These are phyloP conservation scores for Natator depressus DNA, from an alignment of 2,113 vertebrate genomes.

Conservation along the genomic window DNA sequence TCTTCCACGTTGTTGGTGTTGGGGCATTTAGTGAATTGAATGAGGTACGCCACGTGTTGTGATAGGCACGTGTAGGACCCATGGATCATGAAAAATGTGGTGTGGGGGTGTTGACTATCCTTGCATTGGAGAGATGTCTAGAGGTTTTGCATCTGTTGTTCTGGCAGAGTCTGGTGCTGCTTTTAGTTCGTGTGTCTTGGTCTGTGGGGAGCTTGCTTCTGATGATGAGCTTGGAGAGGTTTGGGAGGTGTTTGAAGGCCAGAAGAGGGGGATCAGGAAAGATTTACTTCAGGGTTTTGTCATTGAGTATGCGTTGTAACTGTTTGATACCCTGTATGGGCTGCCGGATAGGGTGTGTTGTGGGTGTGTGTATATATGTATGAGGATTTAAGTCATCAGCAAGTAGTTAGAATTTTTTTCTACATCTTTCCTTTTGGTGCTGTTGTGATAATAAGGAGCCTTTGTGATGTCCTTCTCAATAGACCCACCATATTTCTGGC, in stretches of 20 bases:
- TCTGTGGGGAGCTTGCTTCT: background rate
- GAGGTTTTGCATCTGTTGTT: background rate
- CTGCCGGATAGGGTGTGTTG: too few species aligned
- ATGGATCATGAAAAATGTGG: background rate
- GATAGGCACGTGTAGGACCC: background rate
- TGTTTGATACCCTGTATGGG: background rate
- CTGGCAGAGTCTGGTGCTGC: background rate
- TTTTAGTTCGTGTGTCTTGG: background rate
- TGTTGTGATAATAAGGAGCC: background rate
- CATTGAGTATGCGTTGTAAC: background rate
- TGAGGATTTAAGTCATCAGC: background rate
- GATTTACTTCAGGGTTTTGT: background rate
- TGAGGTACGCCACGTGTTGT: background rate
- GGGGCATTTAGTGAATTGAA: background rate
- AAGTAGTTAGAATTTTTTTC: background rate
- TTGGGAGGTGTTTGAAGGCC: background rate
- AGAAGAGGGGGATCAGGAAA: background rate
- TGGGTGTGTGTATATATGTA: too few species aligned
- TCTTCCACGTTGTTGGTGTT: background rate
- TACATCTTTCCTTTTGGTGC: background rate
- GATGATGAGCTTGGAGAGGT: background rate
- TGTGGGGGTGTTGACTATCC: background rate
- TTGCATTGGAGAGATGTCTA: background rate
- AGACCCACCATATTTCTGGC: background rate
- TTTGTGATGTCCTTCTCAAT: accelerated